Percentiles rank a stretch among this genome's conserved stretches.
These are phyloP conservation scores for Corythaixoides concolor DNA, from an alignment of 2,113 vertebrate genomes.

Conservation along the genomic window DNA sequence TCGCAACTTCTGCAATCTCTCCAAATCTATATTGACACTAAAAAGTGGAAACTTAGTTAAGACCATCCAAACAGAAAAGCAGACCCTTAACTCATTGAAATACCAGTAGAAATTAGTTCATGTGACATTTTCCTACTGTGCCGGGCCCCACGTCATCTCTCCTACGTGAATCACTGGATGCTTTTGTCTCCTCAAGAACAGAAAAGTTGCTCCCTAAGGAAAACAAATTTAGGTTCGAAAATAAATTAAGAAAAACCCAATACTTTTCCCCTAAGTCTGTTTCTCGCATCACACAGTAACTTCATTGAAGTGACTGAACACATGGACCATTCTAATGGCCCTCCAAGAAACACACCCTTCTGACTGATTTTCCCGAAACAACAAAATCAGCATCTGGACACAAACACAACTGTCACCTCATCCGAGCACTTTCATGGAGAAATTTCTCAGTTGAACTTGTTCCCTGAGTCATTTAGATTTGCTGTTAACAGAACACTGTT, in stretches of 20 bases:
- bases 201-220: neutral
- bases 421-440: fast-evolving
- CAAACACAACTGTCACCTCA: neutral
- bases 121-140: neutral
- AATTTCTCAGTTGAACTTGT: fast-evolving
- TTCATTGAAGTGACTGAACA: neutral
- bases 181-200: neutral
- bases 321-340: fast-evolving
- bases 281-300: neutral
- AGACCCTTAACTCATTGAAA: neutral
- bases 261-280: neutral
- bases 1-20: neutral
- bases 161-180: neutral
- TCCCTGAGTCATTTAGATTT: fast-evolving
- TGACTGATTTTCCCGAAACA: neutral
- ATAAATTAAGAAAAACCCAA: neutral
- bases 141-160: neutral
- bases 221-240: neutral
- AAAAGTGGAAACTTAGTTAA: neutral
- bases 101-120: neutral
- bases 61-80: neutral
- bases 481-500: fast-evolving
- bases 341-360: neutral
- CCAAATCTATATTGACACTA: neutral
- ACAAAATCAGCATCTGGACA: neutral